These are phyloP conservation scores for Actinostola sp. DNA, from an alignment of 92 coral and sea anemone genomes.

Conservation along the genomic window DNA sequence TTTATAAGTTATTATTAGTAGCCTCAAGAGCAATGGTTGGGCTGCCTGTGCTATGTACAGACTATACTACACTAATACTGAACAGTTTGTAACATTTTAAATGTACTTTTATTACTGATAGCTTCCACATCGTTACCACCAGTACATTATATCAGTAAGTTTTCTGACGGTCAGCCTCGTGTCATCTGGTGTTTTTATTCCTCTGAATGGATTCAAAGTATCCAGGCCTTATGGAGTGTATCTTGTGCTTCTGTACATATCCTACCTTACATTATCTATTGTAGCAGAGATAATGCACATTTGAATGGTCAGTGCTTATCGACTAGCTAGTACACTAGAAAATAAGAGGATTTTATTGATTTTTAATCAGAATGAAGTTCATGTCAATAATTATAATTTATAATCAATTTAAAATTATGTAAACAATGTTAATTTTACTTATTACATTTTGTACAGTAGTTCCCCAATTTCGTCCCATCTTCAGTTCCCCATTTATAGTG, in stretches of 20 bases:
- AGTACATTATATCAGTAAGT: conserved; percentile 84
- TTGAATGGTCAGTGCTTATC: not conserved
- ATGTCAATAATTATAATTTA: too few relatives aligned
- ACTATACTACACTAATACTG: too few relatives aligned
- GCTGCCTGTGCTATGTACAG: too few relatives aligned
- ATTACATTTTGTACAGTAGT: too few relatives aligned
- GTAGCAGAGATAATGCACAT: conserved; percentile 56
- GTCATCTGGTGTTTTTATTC: conserved; percentile 86
- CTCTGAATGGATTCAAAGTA: conserved; percentile 85
- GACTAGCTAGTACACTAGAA: not conserved
- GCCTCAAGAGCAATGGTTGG: too few relatives aligned
- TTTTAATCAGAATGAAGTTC: too few relatives aligned
- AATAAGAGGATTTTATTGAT: not conserved
- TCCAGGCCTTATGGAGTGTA: conserved; percentile 87
- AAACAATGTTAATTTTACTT: too few relatives aligned
- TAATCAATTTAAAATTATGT: too few relatives aligned
- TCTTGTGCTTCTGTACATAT: conserved; percentile 69
- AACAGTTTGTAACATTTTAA: too few relatives aligned
- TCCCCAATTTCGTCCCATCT: too few relatives aligned
- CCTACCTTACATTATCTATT: conserved; percentile 69
- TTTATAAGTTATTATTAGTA: too few relatives aligned
- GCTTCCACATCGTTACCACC: conserved; percentile 74
- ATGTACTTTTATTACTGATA: conserved; percentile 22
- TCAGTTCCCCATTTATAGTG: too few relatives aligned
- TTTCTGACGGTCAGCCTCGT: conserved; percentile 82